Evolutionary conservation across 2,888 invertebrate species (phyloP), one percentile per base, ranked within the genome.

Genomic region (Drosophila recens): DNA sequence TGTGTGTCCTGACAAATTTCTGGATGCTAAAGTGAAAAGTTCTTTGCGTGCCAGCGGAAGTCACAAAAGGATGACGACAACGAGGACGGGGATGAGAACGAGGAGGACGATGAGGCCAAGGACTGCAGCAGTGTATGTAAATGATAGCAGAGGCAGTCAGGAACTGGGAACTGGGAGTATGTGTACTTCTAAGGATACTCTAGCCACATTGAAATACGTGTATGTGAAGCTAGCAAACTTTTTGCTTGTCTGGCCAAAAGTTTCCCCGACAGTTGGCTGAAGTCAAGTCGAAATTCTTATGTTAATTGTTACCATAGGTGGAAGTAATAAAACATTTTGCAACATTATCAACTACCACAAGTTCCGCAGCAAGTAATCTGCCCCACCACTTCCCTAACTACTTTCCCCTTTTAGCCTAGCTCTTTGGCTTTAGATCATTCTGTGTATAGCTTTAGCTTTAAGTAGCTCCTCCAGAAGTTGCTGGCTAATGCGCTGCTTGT

Each of bases 251-350:
- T 77, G 77, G 70, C 51, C 53, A 11, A 73, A 82, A 82, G 72
- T 82, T 75, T 65, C 53, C 42, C 62, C 57, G n/a, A 57, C 72
- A 40, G 52, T 70, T 63, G 63, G 40, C 49, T 69, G 45, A 20
- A 57, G 57, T 58, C 61, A 62, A 56, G 70, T 57, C 66, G 64
- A 78, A 72, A 85, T 85, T 87, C 80, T 78, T 84, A 84, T 87
- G 87, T 73, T 87, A 85, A 85, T 85, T 85, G 87, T 82, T 84
- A 75, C 78, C 84, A 87, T 85, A 84, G 80, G 84, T 85, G 84
- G 87, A 85, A 84, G 87, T 87, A 87, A 84, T 85, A 87, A 84
- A 85, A 85, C 84, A 82, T 84, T 72, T 78, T 74, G 72, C 67
- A 84, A 82, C 87, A 84, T 84, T 87, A 82, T 87, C 84, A 75